Percentiles rank a stretch among this genome's conserved stretches.
These are phyloP conservation scores for Linnaemya tessellans DNA, from an alignment of 2,888 invertebrate species.

Conservation along the genomic window DNA sequence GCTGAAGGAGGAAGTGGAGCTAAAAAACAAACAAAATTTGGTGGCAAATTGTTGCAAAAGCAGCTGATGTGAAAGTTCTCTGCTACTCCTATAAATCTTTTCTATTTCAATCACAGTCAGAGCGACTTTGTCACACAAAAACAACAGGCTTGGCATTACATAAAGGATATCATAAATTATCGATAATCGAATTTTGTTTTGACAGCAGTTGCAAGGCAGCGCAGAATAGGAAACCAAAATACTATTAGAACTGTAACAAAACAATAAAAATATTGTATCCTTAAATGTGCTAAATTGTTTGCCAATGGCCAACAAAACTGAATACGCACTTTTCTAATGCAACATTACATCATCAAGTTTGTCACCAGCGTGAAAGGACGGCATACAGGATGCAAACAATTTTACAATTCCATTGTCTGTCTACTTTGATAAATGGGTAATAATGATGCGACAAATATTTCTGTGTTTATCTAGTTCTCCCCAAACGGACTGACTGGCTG, in stretches of 20 bases:
- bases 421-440: conserved; percentile 71
- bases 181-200: conserved; percentile 83
- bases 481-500: conserved; percentile 8
- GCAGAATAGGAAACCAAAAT: conserved; percentile 8
- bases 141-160: conserved; percentile 34
- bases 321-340: background rate
- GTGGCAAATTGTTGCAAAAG: conserved; percentile 23
- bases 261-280: conserved; percentile 29
- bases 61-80: conserved; percentile 43
- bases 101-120: conserved; percentile 30
- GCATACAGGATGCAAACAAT: conserved; percentile 51
- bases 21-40: conserved; percentile 14
- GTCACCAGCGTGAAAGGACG: background rate
- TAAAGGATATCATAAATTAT: conserved; percentile 83
- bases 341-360: conserved; percentile 38
- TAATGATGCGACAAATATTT: conserved; percentile 79
- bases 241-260: conserved; percentile 28
- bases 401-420: conserved; percentile 49
- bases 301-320: conserved; percentile 40
- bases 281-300: conserved; percentile 60
- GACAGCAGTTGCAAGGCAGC: conserved; percentile 77
- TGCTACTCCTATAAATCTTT: conserved; percentile 17
- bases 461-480: conserved; percentile 61
- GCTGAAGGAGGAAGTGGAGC: background rate
- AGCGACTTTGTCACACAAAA: background rate